Conservation (phyloP, 2,797 vertebrate genomes). For the Crenuchus spilurus region DNA sequence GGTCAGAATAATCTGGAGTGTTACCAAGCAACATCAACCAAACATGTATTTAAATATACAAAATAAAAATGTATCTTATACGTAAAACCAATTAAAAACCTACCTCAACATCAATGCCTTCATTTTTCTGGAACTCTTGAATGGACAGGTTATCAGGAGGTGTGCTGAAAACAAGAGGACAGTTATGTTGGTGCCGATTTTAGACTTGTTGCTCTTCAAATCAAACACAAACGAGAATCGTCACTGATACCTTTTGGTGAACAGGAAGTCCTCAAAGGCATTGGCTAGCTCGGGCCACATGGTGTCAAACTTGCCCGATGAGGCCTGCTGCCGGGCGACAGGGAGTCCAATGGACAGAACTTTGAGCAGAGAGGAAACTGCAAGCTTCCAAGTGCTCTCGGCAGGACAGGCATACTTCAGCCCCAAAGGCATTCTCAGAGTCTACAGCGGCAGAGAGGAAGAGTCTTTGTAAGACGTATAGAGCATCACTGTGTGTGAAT, state of each 20-base stretch:
- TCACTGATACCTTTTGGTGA: constrained; percentile 99
- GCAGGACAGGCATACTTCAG: constrained; percentile 97
- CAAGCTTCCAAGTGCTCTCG: constrained; percentile 97
- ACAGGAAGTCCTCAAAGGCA: constrained; percentile 96
- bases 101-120: constrained; percentile 96
- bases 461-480: neutral
- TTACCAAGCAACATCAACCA: no score
- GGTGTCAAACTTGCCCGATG: constrained; percentile 93
- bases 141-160: constrained; percentile 98
- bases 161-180: constrained; percentile 76
- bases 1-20: neutral
- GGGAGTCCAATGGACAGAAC: constrained; percentile 95
- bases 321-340: constrained; percentile 94
- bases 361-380: constrained; percentile 93
- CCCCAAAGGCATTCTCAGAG: constrained; percentile 90
- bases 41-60: no score
- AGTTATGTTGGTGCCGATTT: neutral
- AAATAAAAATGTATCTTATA: no score
- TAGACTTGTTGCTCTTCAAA: neutral
- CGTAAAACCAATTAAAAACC: no score
- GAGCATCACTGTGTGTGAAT: no score
- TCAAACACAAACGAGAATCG: neutral
- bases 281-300: constrained; percentile 98
- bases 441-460: constrained; percentile 71
- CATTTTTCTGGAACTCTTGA: constrained; percentile 99